Evolutionary conservation across 1,140 invertebrate species (phyloP).

Genomic region (Lamellibrachia luymesi): DNA sequence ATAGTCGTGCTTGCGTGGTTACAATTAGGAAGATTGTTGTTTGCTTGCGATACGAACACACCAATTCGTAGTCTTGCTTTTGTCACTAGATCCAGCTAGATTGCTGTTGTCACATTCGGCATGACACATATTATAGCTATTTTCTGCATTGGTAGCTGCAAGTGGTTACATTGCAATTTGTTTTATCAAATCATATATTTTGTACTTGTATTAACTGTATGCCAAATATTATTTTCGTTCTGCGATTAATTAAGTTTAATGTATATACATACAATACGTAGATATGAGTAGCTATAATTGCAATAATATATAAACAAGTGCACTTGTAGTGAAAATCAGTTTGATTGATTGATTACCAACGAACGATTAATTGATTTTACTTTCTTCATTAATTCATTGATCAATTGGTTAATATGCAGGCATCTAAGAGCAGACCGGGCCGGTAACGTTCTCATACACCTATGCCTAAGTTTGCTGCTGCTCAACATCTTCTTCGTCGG

Average conservation of each 20-base stretch:
- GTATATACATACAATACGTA: no score
- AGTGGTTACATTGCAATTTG: no score
- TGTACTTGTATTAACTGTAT: no score
- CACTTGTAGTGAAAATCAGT: no score
- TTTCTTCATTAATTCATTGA: background rate
- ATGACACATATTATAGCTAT: no score
- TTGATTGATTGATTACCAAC: no score
- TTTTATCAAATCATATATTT: no score
- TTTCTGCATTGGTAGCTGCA: no score
- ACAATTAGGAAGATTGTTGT: background rate
- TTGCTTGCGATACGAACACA: background rate
- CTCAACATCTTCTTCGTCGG: constrained; percentile 59
- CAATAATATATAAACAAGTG: no score
- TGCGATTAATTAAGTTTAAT: no score
- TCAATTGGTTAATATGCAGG: constrained; percentile 41
- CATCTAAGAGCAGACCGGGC: constrained; percentile 60
- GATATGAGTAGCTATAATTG: no score
- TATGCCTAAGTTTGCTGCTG: constrained; percentile 59
- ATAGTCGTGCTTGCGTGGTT: background rate
- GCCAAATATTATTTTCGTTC: no score
- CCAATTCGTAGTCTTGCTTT: background rate
- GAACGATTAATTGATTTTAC: background rate
- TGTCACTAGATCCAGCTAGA: background rate
- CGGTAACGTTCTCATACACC: constrained; percentile 62
- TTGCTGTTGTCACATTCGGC: background rate